Base-by-base conservation (phyloP, 2,113 vertebrate genomes). In the Tinamus guttatus region DNA sequence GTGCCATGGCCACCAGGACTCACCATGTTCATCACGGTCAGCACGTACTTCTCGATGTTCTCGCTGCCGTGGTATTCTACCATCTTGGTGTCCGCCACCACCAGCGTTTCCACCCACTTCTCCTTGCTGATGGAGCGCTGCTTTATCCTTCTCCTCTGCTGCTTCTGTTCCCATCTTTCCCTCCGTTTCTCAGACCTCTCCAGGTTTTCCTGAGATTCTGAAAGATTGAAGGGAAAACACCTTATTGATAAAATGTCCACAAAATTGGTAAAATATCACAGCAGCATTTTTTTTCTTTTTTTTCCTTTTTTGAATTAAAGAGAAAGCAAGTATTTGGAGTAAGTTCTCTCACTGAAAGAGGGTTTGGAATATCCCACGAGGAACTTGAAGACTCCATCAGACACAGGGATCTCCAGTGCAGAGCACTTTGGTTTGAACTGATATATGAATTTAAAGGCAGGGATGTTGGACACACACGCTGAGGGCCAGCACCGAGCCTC, bases 1-100 rank as follows among this genome's bases (percentile, higher is more conserved):
- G 11, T 6, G n/a, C n/a, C n/a, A 12, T 41, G 36, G n/a, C 34
- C 49, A 38, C 54, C 19, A 8, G 76, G 79, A 89, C 98, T 99
- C 95, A 99, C 99, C 97, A 99, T 99, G 97, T 99, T 99, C 99
- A 99, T 99, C 93, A 99, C 97, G 2, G 99, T 98, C 85, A 99
- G 98, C 84, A 99, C 98, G 4, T 99, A 99, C 96, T 96, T 98
- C 96, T 99, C 99, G 11, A 99, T 97, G 3, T 97, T 95, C 8
- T 98, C 97, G 7, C 97, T 98, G 32, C 99, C 99, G 0, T 99
- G 99, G 87, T 99, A 98, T 78, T 99, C 98, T 75, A 99, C 98
- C 99, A 99, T 99, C 93, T 99, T 99, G 54, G 98, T 64, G 73
- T 99, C 99, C 0, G 99, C 99, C 81, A 99, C 99, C 96, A 99